A percentile compares a stretch with the other conserved stretches of the same genome.
phyloP scores from a whole-genome alignment of 2,888 invertebrate genomes.

The Apodemia zela region DNA sequence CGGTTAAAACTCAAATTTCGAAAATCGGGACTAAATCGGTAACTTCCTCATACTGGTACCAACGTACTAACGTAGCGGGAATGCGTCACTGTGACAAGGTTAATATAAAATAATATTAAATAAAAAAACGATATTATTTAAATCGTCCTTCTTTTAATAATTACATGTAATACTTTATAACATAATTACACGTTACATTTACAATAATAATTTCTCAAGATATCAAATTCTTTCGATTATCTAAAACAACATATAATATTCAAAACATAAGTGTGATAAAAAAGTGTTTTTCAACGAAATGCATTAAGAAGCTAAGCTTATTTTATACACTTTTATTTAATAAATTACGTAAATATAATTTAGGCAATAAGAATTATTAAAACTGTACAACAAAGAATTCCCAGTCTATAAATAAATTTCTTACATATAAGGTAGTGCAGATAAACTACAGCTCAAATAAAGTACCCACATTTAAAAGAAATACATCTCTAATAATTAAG shows the following conservation, averaged over 20 bases:
- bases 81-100: background rate
- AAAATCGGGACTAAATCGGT: too few relatives aligned
- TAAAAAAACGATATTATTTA: constrained; percentile 42
- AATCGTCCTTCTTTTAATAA: constrained; percentile 78
- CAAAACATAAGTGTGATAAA: constrained; percentile 65
- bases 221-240: constrained; percentile 71
- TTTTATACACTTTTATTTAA: constrained; percentile 58
- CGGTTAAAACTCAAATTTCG: too few relatives aligned
- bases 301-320: constrained; percentile 63
- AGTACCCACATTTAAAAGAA: constrained; percentile 34
- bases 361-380: constrained; percentile 58
- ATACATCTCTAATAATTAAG: constrained; percentile 59
- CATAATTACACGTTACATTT: constrained; percentile 78
- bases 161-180: constrained; percentile 79
- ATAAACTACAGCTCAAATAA: constrained; percentile 34
- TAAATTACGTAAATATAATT: constrained; percentile 79
- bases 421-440: constrained; percentile 29
- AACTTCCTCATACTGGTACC: too few relatives aligned
- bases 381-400: constrained; percentile 62
- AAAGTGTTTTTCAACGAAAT: constrained; percentile 70
- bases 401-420: constrained; percentile 34
- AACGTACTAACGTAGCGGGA: too few relatives aligned
- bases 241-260: constrained; percentile 61
- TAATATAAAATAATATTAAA: background rate
- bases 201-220: constrained; percentile 78